A percentile compares a stretch with the other conserved stretches of the same genome.
Conservation (phyloP, 2,797 vertebrate genomes). For the Gallirallus australis region DNA sequence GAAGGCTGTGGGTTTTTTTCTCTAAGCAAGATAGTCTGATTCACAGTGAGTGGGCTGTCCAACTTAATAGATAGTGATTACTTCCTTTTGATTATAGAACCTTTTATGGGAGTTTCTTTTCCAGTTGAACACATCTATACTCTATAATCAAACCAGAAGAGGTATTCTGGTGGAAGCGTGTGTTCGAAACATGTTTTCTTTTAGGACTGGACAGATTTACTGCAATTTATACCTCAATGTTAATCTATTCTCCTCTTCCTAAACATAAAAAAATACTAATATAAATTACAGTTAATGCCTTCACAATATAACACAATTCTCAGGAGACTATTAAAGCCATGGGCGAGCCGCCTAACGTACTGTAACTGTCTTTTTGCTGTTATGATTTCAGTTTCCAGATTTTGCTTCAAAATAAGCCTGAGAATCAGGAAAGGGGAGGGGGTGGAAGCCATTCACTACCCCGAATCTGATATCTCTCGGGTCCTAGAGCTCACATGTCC, state of each 20-base stretch:
- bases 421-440: background rate
- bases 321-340: background rate
- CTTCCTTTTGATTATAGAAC: constrained; percentile 54
- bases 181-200: constrained; percentile 1
- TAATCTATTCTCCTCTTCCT: constrained; percentile 5
- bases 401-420: constrained; percentile 26
- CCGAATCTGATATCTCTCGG: constrained; percentile 12
- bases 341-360: background rate
- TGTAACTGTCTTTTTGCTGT: background rate
- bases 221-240: background rate
- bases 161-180: background rate
- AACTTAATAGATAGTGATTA: constrained; percentile 35
- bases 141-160: constrained; percentile 19
- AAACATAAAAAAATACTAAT: constrained; percentile 19
- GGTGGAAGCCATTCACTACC: constrained; percentile 3
- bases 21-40: constrained; percentile 28
- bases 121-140: background rate
- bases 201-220: background rate
- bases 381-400: constrained; percentile 39
- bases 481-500: constrained; percentile 57
- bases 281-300: constrained; percentile 28
- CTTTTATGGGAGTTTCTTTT: constrained; percentile 26
- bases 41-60: constrained; percentile 38
- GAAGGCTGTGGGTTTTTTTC: background rate
- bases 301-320: background rate